Evolutionary conservation across 2,113 vertebrate genomes (phyloP), one percentile per base, ranked within the genome.

Genomic region (Budorcas taxicolor): DNA sequence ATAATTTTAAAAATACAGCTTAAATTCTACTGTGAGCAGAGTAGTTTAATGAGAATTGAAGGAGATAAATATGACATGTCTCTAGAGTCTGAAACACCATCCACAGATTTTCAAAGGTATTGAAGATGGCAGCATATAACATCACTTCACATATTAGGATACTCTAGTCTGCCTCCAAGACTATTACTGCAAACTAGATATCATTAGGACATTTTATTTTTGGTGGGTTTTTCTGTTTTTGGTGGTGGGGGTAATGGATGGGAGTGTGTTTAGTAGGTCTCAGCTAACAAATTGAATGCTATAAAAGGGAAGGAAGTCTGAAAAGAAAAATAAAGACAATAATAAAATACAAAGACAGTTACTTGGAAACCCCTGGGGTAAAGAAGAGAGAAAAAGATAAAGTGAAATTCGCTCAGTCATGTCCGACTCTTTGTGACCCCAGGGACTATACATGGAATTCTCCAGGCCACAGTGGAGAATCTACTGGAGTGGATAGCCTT

Each of bases 361-460:
- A 60, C 74, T 60, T 52, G 6, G 27, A 55, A 81, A 2, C 23
- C 9, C 12, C 25, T 94, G 12, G 19, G 16, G n/a, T 86, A 50
- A 74, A 60, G 19, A 89, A 64, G 25, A 89, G 50, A 29, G 43
- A 14, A 40, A 11, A 91, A 36, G 19, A 15, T 81, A 91, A 71
- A 62, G 2, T 40, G n/a, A 40, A 74, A 74, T 5, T 12, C 3
- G 0, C n/a, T 40, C 36, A 40, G 5, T 23, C 9, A 21, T 12
- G 17, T 40, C 5, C 0, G 0, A 71, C n/a, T 40, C 19, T 40
- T 71, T 71, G 67, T 71, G 67, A 71, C n/a, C 10, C 67, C 67
- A 23, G 9, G 19, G n/a, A 71, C n/a, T 36, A 71, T 36, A 36
- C 36, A 71, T 6, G 67, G n/a, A 40, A 71, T 71, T 71, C 67